phyloP scores from a whole-genome alignment of 1,140 invertebrate species.

The Protaetia brevitarsis region DNA sequence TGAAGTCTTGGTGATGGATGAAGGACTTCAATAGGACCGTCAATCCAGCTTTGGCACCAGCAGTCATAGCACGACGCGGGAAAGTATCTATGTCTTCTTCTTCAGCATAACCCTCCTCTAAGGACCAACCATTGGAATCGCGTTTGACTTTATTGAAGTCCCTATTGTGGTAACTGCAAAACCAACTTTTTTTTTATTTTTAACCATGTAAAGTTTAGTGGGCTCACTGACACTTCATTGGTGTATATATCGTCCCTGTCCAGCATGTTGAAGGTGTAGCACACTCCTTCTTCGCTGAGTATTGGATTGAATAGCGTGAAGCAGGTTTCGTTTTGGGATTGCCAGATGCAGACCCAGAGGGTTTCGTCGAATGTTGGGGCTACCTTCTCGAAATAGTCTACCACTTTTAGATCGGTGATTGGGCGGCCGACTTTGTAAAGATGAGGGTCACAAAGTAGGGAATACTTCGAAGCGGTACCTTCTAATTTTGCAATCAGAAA shows the following conservation, averaged over 20 bases:
- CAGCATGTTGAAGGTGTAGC: constrained; percentile 68
- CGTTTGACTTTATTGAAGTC: constrained; percentile 50
- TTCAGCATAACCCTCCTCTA: constrained; percentile 59
- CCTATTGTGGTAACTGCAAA: constrained; percentile 45
- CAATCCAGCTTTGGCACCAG: constrained; percentile 59
- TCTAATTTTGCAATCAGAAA: background rate
- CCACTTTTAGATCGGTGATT: constrained; percentile 42
- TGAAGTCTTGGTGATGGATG: constrained; percentile 60
- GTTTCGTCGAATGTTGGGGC: constrained; percentile 56
- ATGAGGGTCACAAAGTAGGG: constrained; percentile 56
- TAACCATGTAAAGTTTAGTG: background rate
- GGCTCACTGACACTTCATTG: constrained; percentile 52
- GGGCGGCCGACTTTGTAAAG: constrained; percentile 45
- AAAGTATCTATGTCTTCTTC: constrained; percentile 57
- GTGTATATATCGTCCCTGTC: constrained; percentile 56
- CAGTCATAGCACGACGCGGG: constrained; percentile 55
- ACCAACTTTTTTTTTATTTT: background rate
- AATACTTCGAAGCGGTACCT: constrained; percentile 35
- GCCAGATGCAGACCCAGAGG: constrained; percentile 57
- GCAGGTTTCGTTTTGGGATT: constrained; percentile 53
- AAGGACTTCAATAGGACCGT: constrained; percentile 57
- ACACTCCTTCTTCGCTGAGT: constrained; percentile 67
- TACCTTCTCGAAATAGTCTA: constrained; percentile 45
- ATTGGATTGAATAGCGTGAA: constrained; percentile 58
- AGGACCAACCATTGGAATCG: constrained; percentile 53